phyloP scores from a whole-genome alignment of 2,888 invertebrate species.

The Lordiphosa fenestrarum region DNA sequence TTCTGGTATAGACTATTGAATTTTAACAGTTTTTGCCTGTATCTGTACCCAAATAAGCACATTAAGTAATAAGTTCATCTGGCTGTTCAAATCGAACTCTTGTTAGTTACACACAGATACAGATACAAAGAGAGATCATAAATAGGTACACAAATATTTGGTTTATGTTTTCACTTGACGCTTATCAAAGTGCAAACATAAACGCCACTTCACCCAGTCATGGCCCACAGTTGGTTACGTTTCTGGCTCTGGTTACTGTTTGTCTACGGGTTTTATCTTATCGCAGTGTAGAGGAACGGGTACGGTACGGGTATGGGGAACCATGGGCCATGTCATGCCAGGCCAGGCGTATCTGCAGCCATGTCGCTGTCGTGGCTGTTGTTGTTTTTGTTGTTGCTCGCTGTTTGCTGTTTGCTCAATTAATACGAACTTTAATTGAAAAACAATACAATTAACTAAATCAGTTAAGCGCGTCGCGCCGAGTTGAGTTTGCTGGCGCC shows the following conservation, averaged over 20 bases:
- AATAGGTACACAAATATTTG: conserved; percentile 60
- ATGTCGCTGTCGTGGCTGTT: conserved; percentile 5
- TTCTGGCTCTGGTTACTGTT: conserved; percentile 11
- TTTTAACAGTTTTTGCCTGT: too few species aligned
- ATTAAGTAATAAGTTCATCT: conserved; percentile 32
- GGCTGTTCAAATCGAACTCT: neutral
- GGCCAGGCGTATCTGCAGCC: conserved; percentile 18
- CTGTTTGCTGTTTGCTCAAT: conserved; percentile 62
- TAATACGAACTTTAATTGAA: conserved; percentile 73
- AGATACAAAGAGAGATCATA: conserved; percentile 17
- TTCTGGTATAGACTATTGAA: too few species aligned
- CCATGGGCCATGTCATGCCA: conserved; percentile 37
- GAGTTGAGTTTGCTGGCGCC: conserved; percentile 42
- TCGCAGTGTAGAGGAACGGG: conserved; percentile 6
- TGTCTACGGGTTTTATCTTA: conserved; percentile 45
- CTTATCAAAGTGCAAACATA: conserved; percentile 58
- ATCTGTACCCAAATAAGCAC: conserved; percentile 19
- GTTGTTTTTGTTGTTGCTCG: conserved; percentile 9
- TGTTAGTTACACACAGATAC: conserved; percentile 15
- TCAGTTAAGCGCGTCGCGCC: conserved; percentile 65
- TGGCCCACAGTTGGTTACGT: conserved; percentile 5
- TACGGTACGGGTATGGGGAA: neutral
- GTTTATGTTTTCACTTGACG: conserved; percentile 49
- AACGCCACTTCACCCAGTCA: conserved; percentile 29
- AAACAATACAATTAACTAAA: conserved; percentile 76